These are phyloP conservation scores for Poecilia latipinna DNA, from an alignment of 2,113 vertebrate genomes.

Conservation along the genomic window DNA sequence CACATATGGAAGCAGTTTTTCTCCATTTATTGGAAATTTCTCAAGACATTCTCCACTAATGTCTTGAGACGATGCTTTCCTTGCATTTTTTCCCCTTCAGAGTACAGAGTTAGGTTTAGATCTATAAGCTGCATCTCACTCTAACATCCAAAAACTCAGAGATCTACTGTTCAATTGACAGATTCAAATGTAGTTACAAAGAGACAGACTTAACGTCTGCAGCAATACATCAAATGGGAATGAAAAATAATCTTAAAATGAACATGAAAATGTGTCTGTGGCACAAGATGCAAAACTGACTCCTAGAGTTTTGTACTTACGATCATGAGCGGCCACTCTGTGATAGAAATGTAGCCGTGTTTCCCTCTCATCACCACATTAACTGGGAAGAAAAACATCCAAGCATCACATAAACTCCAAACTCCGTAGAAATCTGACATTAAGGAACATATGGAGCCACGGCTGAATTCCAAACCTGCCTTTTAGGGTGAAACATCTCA, in stretches of 20 bases:
- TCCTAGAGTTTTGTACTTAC: constrained; percentile 77
- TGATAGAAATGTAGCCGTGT: constrained; percentile 88
- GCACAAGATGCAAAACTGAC: background rate
- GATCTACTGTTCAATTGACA: background rate
- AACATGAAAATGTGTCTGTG: too few relatives aligned
- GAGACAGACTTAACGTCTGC: background rate
- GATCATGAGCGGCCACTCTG: constrained; percentile 92
- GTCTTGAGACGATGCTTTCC: background rate
- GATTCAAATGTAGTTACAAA: constrained; percentile 3
- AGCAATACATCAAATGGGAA: background rate
- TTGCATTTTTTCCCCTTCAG: background rate
- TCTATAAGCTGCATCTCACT: too few relatives aligned
- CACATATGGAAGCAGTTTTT: constrained; percentile 20
- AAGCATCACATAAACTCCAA: constrained; percentile 19
- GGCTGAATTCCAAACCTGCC: background rate
- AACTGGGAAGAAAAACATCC: constrained; percentile 74
- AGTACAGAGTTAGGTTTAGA: too few relatives aligned
- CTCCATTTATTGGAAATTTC: constrained; percentile 11
- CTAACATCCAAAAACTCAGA: background rate
- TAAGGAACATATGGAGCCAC: background rate
- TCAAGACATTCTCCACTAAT: background rate
- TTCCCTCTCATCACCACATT: constrained; percentile 85
- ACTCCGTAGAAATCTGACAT: background rate
- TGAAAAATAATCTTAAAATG: background rate
- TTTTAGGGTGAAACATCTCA: constrained; percentile 44